Evolutionary conservation across 2,888 invertebrate genomes (phyloP).

Genomic region (Erebia aethiops): DNA sequence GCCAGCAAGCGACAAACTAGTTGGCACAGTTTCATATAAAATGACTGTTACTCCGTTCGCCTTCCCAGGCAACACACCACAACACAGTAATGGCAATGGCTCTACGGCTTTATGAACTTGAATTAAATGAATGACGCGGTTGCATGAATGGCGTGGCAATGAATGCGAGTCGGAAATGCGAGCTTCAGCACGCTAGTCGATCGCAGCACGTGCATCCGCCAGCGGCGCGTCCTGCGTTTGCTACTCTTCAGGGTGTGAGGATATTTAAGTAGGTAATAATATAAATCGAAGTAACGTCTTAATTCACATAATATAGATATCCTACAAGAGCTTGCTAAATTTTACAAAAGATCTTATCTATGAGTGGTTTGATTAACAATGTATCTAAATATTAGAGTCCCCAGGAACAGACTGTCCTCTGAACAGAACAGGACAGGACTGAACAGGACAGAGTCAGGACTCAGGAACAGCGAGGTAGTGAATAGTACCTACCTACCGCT

Average conservation of each 20-base stretch:
- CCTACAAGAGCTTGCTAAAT: too few species aligned
- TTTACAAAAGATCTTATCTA: too few species aligned
- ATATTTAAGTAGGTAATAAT: background rate
- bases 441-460: too few species aligned
- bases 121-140: constrained; percentile 79
- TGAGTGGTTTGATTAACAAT: too few species aligned
- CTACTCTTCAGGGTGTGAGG: constrained; percentile 5
- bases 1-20: background rate
- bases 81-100: background rate
- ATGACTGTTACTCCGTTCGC: background rate
- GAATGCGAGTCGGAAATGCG: constrained; percentile 79
- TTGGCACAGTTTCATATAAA: background rate
- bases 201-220: constrained; percentile 59
- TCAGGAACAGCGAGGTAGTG: too few species aligned
- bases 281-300: too few species aligned
- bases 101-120: constrained; percentile 57
- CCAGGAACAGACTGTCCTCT: too few species aligned
- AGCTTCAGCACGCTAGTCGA: constrained; percentile 70
- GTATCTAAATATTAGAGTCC: too few species aligned
- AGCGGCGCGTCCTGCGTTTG: constrained; percentile 50
- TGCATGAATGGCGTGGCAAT: constrained; percentile 80
- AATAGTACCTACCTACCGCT: too few species aligned
- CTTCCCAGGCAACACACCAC: background rate
- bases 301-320: too few species aligned
- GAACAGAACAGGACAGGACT: too few species aligned